A percentile compares a stretch with the other conserved stretches of the same genome.
These are phyloP conservation scores for Pseudopodoces humilis DNA, from an alignment of 2,113 vertebrate genomes.

Conservation along the genomic window DNA sequence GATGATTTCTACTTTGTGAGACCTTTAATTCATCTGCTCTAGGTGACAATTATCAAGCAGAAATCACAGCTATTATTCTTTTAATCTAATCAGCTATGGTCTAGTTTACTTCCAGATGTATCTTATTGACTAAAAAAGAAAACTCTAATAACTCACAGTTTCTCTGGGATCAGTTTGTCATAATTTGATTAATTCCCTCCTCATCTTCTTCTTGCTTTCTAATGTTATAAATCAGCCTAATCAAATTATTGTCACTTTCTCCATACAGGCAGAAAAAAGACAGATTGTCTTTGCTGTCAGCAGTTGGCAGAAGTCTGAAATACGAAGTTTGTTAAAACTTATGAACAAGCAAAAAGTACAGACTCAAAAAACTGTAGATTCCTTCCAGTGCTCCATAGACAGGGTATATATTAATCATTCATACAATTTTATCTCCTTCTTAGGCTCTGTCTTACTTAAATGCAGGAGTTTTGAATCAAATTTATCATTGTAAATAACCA, in stretches of 20 bases:
- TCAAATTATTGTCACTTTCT: constrained; percentile 22
- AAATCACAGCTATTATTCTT: background rate
- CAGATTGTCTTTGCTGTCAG: background rate
- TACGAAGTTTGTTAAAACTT: background rate
- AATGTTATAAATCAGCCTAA: constrained; percentile 28
- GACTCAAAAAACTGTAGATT: background rate
- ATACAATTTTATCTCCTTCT: background rate
- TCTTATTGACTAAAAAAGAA: background rate
- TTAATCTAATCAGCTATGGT: background rate
- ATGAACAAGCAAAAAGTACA: background rate
- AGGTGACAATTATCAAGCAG: background rate
- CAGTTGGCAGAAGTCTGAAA: background rate
- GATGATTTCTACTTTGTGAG: background rate
- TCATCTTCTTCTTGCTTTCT: background rate
- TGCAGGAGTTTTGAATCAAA: background rate
- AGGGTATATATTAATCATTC: background rate
- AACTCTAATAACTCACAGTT: background rate
- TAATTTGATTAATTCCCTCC: background rate
- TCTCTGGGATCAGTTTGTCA: background rate
- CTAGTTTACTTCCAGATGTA: background rate
- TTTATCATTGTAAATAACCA: background rate
- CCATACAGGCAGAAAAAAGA: background rate
- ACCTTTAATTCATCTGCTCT: background rate
- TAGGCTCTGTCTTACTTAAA: background rate
- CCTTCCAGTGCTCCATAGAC: background rate